Base-by-base conservation (phyloP, 2,797 vertebrate genomes). In the Sebastolobus alascanus region DNA sequence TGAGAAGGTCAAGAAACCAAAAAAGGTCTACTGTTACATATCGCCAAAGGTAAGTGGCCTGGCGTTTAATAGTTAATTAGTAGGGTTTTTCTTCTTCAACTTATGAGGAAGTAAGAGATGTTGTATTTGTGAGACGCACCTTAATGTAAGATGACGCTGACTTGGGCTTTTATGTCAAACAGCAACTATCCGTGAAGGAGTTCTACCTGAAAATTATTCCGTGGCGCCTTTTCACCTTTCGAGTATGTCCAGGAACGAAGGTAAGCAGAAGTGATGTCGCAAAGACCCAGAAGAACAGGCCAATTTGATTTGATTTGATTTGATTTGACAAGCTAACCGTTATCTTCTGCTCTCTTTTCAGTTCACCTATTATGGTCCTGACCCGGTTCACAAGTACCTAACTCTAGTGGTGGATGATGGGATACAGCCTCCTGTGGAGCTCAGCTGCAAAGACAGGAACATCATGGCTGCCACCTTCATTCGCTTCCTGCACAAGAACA, bases 171-270 rank as follows among this genome's bases (percentile, higher is more conserved):
- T 75, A 22, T 86, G 4, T 84, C 40, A 77, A 92, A 88, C 94
- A 99, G 99, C 99, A 99, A 98, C 97, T 99, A 84, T 99, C 98
- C 18, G 97, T 99, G 86, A 99, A 99, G 94, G 99, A 99, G 86
- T 99, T 99, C 94, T 99, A 99, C 92, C 95, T 99, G 96, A 99
- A 99, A 95, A 99, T 99, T 88, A 99, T 99, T 94, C 99, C 98
- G 0, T 99, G 99, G 99, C 97, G 98, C 83, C 98, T 99, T 94
- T 99, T 97, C 84, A 99, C 98, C 81, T 99, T 99, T 91, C 96
- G 99, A 91, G 99, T 99, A 0, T 99, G 99, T 91, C 99, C 98
- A 68, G 99, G 99, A 92, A 99, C 99, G 12, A 99, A 99, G 96
- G 99, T 99, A 89, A 83, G 93, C 89, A 80, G 35, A 43, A 52